A percentile compares a stretch with the other conserved stretches of the same genome.
These are phyloP conservation scores for Boloria euphrosyne DNA, from an alignment of 2,888 invertebrate species.

Conservation along the genomic window DNA sequence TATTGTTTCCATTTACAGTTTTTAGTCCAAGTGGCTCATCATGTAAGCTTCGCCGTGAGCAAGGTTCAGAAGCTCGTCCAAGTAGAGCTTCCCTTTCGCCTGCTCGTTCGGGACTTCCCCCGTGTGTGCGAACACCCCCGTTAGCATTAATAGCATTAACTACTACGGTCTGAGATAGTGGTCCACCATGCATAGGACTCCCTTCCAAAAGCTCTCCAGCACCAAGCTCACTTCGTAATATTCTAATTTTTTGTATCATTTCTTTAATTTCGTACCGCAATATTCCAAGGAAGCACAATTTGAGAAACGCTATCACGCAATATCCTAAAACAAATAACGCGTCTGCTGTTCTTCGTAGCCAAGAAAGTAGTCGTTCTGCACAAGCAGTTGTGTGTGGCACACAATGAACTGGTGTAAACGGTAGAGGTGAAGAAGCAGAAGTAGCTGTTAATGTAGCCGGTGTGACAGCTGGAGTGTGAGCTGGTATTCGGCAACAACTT, in stretches of 20 bases:
- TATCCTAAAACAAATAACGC: constrained; percentile 91
- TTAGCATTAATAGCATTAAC: constrained; percentile 81
- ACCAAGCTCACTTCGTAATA: constrained; percentile 86
- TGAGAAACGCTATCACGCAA: constrained; percentile 94
- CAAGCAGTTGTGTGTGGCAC: constrained; percentile 84
- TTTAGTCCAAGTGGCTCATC: constrained; percentile 82
- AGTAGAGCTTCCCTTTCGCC: constrained; percentile 84
- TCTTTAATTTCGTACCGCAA: constrained; percentile 93
- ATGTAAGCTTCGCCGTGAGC: constrained; percentile 68
- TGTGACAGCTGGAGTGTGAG: constrained; percentile 65
- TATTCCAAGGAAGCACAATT: constrained; percentile 93
- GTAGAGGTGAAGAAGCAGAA: constrained; percentile 60
- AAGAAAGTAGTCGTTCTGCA: constrained; percentile 87
- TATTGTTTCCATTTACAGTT: constrained; percentile 88
- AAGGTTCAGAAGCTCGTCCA: constrained; percentile 75
- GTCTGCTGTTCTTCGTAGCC: constrained; percentile 91
- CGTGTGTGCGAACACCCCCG: constrained; percentile 82
- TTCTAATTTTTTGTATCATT: constrained; percentile 95
- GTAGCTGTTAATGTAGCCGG: constrained; percentile 79
- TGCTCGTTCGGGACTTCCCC: constrained; percentile 78
- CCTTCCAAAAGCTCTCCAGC: constrained; percentile 75
- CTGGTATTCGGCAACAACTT: constrained; percentile 74
- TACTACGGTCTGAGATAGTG: constrained; percentile 73
- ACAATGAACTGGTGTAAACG: constrained; percentile 69
- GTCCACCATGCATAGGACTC: constrained; percentile 75